Conservation (phyloP, 1,140 invertebrate genomes). For the Sogatella furcifera region DNA sequence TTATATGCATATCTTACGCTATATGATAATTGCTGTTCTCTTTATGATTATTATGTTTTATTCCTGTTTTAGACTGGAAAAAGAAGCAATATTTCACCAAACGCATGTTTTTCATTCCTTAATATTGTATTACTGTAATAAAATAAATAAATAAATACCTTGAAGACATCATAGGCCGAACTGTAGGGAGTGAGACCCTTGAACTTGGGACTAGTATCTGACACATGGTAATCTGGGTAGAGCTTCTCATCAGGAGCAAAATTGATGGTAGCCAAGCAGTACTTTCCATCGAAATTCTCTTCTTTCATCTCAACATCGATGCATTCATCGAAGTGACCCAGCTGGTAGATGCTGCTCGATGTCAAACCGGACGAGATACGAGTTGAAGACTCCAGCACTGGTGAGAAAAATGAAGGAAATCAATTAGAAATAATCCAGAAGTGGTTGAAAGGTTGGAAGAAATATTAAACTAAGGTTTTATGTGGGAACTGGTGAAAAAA, state of each 20-base stretch:
- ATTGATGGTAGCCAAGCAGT: constrained; percentile 12
- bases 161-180: constrained; percentile 14
- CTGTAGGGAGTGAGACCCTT: background rate
- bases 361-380: constrained; percentile 49
- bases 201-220: background rate
- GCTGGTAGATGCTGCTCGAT: constrained; percentile 46
- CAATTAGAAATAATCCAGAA: too few species aligned
- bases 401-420: constrained; percentile 24
- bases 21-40: too few species aligned
- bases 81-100: too few species aligned
- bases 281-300: constrained; percentile 5
- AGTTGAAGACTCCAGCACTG: constrained; percentile 53
- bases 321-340: constrained; percentile 60
- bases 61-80: too few species aligned
- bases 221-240: constrained; percentile 14
- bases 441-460: too few species aligned
- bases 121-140: too few species aligned
- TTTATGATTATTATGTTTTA: too few species aligned
- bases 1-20: too few species aligned
- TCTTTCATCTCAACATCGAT: constrained; percentile 22
- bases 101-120: too few species aligned
- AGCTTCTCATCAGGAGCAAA: background rate
- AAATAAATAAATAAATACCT: too few species aligned
- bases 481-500: too few species aligned
- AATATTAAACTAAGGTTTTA: too few species aligned